These are phyloP conservation scores for Xiphydria camelus DNA, from an alignment of 2,888 invertebrate genomes.

Conservation along the genomic window DNA sequence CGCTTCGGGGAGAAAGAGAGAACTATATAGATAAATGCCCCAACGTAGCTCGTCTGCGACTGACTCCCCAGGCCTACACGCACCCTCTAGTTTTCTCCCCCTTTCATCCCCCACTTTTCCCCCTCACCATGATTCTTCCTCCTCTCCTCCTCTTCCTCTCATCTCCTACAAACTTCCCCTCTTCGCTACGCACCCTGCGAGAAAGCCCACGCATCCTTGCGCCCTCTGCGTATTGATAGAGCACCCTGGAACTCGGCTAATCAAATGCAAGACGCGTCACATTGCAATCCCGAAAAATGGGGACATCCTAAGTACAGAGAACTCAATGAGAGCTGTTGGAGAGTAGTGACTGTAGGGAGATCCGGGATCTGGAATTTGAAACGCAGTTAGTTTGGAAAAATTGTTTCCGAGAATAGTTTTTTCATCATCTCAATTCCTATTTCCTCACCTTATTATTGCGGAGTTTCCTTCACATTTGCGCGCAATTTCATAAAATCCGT, in stretches of 20 bases:
- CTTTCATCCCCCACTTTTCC: constrained; percentile 40
- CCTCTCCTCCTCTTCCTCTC: constrained; percentile 32
- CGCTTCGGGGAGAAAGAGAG: constrained; percentile 26
- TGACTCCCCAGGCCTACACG: constrained; percentile 57
- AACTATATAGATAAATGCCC: constrained; percentile 55
- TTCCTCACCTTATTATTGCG: too few relatives aligned
- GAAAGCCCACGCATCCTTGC: constrained; percentile 48
- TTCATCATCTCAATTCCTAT: too few relatives aligned
- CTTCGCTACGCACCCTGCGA: constrained; percentile 44
- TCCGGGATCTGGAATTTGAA: too few relatives aligned
- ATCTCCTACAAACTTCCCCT: constrained; percentile 43
- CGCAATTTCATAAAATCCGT: too few relatives aligned
- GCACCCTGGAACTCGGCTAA: constrained; percentile 46
- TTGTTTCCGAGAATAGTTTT: too few relatives aligned
- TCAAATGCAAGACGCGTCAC: constrained; percentile 33
- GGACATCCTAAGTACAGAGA: background rate
- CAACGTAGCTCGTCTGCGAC: constrained; percentile 57
- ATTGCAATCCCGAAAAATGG: constrained; percentile 1
- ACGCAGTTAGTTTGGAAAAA: too few relatives aligned
- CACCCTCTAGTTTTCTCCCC: constrained; percentile 54
- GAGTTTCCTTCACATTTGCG: too few relatives aligned
- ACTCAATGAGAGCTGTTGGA: background rate
- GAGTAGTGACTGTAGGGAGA: too few relatives aligned
- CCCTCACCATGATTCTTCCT: constrained; percentile 31
- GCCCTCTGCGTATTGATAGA: constrained; percentile 39